Percentiles rank a stretch among this genome's conserved stretches.
phyloP scores from a whole-genome alignment of 2,888 invertebrate genomes.

The Orthosia cruda region DNA sequence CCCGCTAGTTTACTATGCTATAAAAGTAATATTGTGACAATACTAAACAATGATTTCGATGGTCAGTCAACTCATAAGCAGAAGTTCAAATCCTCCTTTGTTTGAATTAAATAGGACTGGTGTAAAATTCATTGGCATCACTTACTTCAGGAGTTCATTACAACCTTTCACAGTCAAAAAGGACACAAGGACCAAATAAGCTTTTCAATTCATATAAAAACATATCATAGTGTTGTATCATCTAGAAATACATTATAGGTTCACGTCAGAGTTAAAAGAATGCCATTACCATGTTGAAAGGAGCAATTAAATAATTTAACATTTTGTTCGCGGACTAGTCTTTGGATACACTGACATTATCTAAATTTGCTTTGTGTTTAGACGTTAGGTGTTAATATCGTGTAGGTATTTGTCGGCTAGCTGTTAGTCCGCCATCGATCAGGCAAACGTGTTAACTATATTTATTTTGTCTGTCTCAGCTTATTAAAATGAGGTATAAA shows the following conservation, averaged over 20 bases:
- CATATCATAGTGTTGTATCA: constrained; percentile 37
- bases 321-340: constrained; percentile 45
- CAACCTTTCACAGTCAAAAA: neutral
- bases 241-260: constrained; percentile 21
- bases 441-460: constrained; percentile 36
- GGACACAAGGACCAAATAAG: constrained; percentile 7
- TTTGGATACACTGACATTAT: constrained; percentile 53
- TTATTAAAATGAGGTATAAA: constrained; percentile 32
- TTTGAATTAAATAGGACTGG: neutral
- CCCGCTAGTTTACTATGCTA: constrained; percentile 28
- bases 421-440: constrained; percentile 48
- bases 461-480: constrained; percentile 30
- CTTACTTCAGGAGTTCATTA: too few relatives aligned
- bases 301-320: constrained; percentile 63
- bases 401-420: constrained; percentile 55
- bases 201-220: constrained; percentile 1
- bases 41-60: constrained; percentile 2
- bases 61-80: neutral
- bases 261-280: constrained; percentile 29
- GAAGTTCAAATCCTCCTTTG: neutral
- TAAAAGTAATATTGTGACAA: constrained; percentile 22
- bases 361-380: constrained; percentile 63
- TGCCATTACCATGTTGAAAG: constrained; percentile 50
- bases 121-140: neutral
- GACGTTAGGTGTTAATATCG: constrained; percentile 60